Evolutionary conservation across 2,797 vertebrate genomes (phyloP).

Genomic region (Capromys pilorides): DNA sequence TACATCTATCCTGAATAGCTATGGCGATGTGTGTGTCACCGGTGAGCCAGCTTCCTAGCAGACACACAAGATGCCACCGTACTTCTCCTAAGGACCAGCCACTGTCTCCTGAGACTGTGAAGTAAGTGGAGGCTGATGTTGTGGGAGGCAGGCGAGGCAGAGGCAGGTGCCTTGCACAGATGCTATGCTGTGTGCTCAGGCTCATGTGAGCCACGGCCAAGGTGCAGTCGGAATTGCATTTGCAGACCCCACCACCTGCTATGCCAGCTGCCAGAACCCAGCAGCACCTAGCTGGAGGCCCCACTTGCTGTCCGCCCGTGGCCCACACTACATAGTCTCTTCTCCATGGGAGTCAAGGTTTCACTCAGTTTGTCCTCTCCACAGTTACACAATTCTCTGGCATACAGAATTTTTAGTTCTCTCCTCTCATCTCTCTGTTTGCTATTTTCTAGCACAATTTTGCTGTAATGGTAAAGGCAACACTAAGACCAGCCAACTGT

Average conservation of each 20-base stretch:
- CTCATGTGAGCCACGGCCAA: rapidly evolving
- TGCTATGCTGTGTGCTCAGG: not conserved
- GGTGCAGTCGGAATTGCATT: not conserved
- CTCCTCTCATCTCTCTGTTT: not conserved
- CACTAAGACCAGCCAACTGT: not conserved
- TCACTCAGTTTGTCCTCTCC: not conserved
- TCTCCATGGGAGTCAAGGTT: too few species aligned
- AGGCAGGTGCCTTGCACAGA: rapidly evolving
- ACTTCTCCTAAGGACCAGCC: too few species aligned
- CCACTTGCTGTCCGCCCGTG: not conserved
- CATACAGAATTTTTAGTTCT: not conserved
- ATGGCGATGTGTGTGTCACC: too few species aligned
- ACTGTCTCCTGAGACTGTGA: not conserved
- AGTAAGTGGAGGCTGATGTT: rapidly evolving
- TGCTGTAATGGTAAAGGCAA: not conserved
- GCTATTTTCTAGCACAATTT: not conserved
- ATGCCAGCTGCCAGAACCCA: rapidly evolving
- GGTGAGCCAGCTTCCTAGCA: not conserved
- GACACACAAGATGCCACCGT: too few species aligned
- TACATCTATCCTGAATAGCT: too few species aligned
- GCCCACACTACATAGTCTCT: not conserved
- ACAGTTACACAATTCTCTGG: not conserved
- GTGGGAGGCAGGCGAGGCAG: too few species aligned
- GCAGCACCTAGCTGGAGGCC: rapidly evolving
- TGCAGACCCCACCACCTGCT: not conserved